Evolutionary conservation across 2,113 vertebrate species (phyloP).

Genomic region (Salvelinus alpinus): DNA sequence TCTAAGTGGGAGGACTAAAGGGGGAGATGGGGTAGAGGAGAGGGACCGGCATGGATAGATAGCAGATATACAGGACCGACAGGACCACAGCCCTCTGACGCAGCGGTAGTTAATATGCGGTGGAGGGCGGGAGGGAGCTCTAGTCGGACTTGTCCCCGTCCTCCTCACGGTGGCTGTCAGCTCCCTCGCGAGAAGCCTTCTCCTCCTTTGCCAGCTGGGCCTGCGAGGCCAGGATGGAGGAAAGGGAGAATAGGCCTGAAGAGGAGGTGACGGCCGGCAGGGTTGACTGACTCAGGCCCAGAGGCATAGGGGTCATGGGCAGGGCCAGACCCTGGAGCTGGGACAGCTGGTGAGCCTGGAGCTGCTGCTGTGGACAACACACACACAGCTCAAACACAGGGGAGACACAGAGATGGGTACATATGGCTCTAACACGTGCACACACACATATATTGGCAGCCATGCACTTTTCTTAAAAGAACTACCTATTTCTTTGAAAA

Average conservation of each 20-base stretch:
- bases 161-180: conserved; percentile 88
- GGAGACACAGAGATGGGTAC: not conserved
- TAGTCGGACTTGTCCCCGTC: conserved; percentile 96
- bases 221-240: conserved; percentile 90
- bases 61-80: not conserved
- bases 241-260: conserved; percentile 91
- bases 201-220: conserved; percentile 96
- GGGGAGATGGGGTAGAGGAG: not conserved
- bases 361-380: conserved; percentile 90
- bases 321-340: conserved; percentile 96
- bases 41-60: not conserved
- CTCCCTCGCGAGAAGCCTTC: conserved; percentile 86
- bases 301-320: conserved; percentile 90
- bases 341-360: conserved; percentile 97
- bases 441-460: too few relatives aligned
- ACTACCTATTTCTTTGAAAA: too few relatives aligned
- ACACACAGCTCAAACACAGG: conserved; percentile 40
- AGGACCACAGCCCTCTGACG: not conserved
- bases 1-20: conserved; percentile 26
- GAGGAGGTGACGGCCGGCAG: conserved; percentile 88
- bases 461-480: too few relatives aligned
- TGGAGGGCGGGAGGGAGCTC: not conserved
- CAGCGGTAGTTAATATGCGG: not conserved
- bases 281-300: conserved; percentile 88
- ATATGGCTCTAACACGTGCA: too few relatives aligned